phyloP scores from a whole-genome alignment of 2,888 invertebrate genomes.

The Smittia sp. region DNA sequence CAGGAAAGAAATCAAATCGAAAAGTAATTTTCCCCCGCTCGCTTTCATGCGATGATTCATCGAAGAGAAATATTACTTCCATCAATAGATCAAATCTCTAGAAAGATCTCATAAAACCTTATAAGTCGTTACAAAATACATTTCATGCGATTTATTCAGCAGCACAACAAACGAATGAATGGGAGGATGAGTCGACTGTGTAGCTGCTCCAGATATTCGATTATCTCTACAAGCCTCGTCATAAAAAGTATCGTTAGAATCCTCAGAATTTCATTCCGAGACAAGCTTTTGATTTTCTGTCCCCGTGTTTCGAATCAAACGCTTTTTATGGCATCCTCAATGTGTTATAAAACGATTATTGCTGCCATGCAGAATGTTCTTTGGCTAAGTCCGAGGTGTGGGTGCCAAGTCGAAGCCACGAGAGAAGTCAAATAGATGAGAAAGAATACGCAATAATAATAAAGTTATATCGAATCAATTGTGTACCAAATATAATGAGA shows the following conservation, averaged over 20 bases:
- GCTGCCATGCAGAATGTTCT: neutral
- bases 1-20: neutral
- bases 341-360: conserved; percentile 21
- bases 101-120: conserved; percentile 16
- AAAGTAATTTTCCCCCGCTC: neutral
- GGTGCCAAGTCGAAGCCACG: neutral
- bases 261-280: neutral
- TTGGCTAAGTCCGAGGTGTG: neutral
- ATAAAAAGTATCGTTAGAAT: neutral
- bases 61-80: neutral
- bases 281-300: neutral
- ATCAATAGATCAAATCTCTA: conserved; percentile 6
- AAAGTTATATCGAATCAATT: conserved; percentile 37
- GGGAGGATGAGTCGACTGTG: neutral
- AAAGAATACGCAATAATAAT: conserved; percentile 25
- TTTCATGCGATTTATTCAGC: neutral
- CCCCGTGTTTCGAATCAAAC: neutral
- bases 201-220: neutral
- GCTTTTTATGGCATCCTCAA: conserved; percentile 11
- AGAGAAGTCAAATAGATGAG: neutral
- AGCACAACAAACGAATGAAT: neutral
- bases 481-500: conserved; percentile 37
- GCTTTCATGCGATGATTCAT: neutral
- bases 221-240: neutral
- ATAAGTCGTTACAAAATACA: conserved; percentile 28